Evolutionary conservation across 2,113 vertebrate genomes (phyloP).

Genomic region (Cebidichthys violaceus): DNA sequence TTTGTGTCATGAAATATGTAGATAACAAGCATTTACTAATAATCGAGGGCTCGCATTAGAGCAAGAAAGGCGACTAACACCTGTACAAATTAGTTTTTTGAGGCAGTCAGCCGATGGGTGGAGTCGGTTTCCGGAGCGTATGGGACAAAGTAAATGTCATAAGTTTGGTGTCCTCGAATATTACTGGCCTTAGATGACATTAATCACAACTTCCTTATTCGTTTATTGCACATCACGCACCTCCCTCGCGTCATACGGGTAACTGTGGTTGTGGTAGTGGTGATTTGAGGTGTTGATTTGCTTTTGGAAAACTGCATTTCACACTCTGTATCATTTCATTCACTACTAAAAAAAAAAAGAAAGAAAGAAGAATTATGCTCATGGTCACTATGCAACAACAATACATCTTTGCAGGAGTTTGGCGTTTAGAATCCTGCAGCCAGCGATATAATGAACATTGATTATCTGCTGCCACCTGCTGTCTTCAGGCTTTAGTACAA

Average conservation of each 20-base stretch:
- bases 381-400: background rate
- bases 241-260: background rate
- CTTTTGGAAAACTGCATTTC: background rate
- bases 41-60: background rate
- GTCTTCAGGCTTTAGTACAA: constrained; percentile 17
- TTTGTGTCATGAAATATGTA: background rate
- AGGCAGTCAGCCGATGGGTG: background rate
- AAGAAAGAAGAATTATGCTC: background rate
- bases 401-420: background rate
- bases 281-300: background rate
- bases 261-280: background rate
- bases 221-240: background rate
- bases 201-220: background rate
- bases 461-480: constrained; percentile 64
- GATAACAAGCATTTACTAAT: background rate
- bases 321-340: background rate
- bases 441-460: background rate
- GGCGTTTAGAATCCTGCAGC: background rate
- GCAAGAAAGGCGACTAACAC: background rate
- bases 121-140: background rate
- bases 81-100: background rate
- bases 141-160: background rate
- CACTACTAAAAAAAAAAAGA: background rate
- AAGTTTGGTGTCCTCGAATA: background rate
- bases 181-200: background rate